A percentile compares a stretch with the other conserved stretches of the same genome.
Evolutionary conservation across 37 sponge, comb jelly and placozoan species (phyloP).

Genomic region (Haliclona indistincta): DNA sequence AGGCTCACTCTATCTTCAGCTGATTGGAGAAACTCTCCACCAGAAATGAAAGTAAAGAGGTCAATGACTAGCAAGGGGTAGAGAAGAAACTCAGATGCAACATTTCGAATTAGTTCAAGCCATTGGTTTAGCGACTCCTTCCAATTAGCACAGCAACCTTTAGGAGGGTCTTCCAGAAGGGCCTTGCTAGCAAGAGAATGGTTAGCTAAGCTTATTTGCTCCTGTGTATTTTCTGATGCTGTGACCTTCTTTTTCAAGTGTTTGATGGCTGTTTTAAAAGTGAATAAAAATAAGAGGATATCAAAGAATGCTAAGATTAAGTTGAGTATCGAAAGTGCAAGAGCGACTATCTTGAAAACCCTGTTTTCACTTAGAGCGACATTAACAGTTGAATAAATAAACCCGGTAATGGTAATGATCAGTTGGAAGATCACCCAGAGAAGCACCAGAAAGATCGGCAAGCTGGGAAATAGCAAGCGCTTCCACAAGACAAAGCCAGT

Average conservation of each 20-base stretch:
- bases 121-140: too few relatives aligned
- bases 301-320: constrained; percentile 35
- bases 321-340: constrained; percentile 22
- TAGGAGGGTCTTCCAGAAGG: neutral
- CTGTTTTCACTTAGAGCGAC: neutral
- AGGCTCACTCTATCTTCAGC: neutral
- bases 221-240: neutral
- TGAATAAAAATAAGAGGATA: constrained; percentile 39
- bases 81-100: constrained; percentile 34
- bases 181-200: neutral
- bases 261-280: too few relatives aligned
- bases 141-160: too few relatives aligned
- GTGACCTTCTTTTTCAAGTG: neutral
- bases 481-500: constrained; percentile 29
- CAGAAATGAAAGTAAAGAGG: constrained; percentile 40
- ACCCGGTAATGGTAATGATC: constrained; percentile 15
- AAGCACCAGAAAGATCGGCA: constrained; percentile 32
- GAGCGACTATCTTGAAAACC: constrained; percentile 12
- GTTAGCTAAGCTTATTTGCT: neutral
- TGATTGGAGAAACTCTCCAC: neutral
- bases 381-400: constrained; percentile 18
- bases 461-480: constrained; percentile 24
- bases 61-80: constrained; percentile 53
- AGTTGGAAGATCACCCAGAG: constrained; percentile 52
- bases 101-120: constrained; percentile 43